These are phyloP conservation scores for Carassius auratus DNA, from an alignment of 2,113 vertebrate genomes.

Conservation along the genomic window DNA sequence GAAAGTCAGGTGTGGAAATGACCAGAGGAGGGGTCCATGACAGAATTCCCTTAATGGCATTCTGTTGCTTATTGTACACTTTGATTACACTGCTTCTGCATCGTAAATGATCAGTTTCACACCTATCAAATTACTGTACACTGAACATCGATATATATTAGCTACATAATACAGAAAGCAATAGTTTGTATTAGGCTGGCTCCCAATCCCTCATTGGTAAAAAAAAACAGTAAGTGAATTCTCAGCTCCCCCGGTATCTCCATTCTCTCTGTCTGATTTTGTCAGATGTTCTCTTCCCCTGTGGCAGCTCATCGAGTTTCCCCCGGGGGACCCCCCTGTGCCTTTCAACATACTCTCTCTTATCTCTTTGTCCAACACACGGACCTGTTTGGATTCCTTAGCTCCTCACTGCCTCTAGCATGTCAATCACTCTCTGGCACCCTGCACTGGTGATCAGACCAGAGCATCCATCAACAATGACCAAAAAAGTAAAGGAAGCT, in stretches of 20 bases:
- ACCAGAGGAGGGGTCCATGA: background rate
- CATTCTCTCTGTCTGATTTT: constrained; percentile 20
- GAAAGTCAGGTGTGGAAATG: background rate
- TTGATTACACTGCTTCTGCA: background rate
- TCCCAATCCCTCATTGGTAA: background rate
- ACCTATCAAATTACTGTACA: background rate
- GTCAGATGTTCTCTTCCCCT: constrained; percentile 30
- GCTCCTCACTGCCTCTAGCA: constrained; percentile 11
- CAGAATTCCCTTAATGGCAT: no score
- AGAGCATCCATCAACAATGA: constrained; percentile 29
- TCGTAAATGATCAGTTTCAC: background rate
- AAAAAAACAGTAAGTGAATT: constrained; percentile 23
- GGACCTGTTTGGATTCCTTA: constrained; percentile 24
- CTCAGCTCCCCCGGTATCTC: constrained; percentile 40
- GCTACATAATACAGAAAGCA: background rate
- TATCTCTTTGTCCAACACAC: constrained; percentile 50
- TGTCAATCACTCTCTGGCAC: constrained; percentile 33
- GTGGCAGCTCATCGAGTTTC: constrained; percentile 27
- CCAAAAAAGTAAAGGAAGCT: background rate
- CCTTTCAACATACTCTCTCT: constrained; percentile 32
- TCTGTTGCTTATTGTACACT: background rate
- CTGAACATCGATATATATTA: background rate
- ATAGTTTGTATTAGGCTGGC: background rate
- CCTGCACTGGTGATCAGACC: constrained; percentile 31
- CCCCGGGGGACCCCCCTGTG: constrained; percentile 17